These are phyloP conservation scores for Psammodynastes pulverulentus DNA, from an alignment of 2,113 vertebrate genomes.

Conservation along the genomic window DNA sequence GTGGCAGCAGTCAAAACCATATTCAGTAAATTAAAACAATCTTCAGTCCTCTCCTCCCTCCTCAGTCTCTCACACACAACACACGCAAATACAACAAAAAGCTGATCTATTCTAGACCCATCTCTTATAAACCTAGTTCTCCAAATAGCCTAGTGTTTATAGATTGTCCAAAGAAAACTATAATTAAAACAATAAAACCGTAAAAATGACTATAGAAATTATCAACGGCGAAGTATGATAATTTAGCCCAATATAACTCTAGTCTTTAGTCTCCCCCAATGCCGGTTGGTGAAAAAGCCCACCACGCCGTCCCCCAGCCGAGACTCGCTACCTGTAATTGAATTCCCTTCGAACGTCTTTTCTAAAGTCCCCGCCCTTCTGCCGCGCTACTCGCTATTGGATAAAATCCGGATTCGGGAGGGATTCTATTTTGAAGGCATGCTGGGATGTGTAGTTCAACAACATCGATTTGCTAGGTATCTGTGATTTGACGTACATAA, in stretches of 20 bases:
- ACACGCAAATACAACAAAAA: background rate
- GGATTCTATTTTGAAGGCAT: background rate
- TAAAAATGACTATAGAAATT: background rate
- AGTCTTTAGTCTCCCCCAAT: background rate
- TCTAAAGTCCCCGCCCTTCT: background rate
- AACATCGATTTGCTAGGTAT: background rate
- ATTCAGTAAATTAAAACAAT: background rate
- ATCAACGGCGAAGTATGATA: background rate
- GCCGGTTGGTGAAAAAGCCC: background rate
- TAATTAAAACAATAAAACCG: background rate
- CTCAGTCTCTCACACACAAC: background rate
- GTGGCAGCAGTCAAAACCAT: background rate
- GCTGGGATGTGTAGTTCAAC: background rate
- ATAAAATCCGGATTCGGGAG: background rate
- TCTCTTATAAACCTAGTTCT: background rate
- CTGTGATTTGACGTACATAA: background rate
- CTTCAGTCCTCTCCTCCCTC: background rate
- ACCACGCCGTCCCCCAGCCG: background rate
- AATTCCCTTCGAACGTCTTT: background rate
- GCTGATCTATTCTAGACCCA: background rate
- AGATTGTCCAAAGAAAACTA: background rate
- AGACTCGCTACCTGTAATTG: background rate
- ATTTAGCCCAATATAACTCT: background rate
- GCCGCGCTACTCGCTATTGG: background rate
- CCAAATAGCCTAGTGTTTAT: background rate